Percentiles rank a stretch among this genome's conserved stretches.
Evolutionary conservation across 2,888 invertebrate genomes (phyloP).

Genomic region (Crossocerus cetratus): DNA sequence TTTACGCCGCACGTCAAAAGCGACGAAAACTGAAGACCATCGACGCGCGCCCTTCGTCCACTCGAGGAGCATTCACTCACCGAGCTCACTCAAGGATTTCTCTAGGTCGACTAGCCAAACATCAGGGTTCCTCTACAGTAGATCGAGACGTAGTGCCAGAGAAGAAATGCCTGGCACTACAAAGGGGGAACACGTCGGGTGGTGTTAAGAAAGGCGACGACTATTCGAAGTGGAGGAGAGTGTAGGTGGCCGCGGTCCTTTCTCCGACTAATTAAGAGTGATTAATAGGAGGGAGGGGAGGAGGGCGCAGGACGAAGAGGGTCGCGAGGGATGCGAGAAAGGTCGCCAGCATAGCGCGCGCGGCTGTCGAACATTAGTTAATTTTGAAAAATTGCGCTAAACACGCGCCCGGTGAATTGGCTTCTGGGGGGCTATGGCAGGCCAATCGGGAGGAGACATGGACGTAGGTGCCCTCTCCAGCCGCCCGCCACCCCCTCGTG

Average conservation of each 20-base stretch:
- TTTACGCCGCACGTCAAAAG: slow-evolving; percentile 82
- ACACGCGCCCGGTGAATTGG: slow-evolving; percentile 71
- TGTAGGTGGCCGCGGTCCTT: background rate
- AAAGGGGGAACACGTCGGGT: background rate
- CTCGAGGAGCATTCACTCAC: slow-evolving; percentile 54
- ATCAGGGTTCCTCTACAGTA: too few relatives aligned
- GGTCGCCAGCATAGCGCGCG: slow-evolving; percentile 44
- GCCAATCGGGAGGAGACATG: slow-evolving; percentile 70
- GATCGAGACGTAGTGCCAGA: background rate
- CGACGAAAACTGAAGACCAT: slow-evolving; percentile 73
- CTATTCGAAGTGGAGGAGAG: slow-evolving; percentile 13
- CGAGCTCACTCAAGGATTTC: slow-evolving; percentile 58
- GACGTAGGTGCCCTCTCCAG: slow-evolving; percentile 55
- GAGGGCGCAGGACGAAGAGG: slow-evolving; percentile 1
- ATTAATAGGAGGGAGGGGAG: slow-evolving; percentile 64
- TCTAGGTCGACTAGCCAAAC: background rate
- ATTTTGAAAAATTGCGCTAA: slow-evolving; percentile 76
- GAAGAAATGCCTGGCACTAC: background rate
- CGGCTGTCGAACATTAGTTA: slow-evolving; percentile 74
- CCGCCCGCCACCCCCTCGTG: slow-evolving; percentile 34
- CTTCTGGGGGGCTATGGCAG: slow-evolving; percentile 67
- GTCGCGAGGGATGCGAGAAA: slow-evolving; percentile 20
- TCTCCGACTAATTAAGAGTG: slow-evolving; percentile 68
- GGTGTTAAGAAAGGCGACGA: slow-evolving; percentile 19
- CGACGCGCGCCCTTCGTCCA: slow-evolving; percentile 11